Conservation (phyloP, 35 echinoderm and acorn worm genomes). For the Apostichopus californicus region DNA sequence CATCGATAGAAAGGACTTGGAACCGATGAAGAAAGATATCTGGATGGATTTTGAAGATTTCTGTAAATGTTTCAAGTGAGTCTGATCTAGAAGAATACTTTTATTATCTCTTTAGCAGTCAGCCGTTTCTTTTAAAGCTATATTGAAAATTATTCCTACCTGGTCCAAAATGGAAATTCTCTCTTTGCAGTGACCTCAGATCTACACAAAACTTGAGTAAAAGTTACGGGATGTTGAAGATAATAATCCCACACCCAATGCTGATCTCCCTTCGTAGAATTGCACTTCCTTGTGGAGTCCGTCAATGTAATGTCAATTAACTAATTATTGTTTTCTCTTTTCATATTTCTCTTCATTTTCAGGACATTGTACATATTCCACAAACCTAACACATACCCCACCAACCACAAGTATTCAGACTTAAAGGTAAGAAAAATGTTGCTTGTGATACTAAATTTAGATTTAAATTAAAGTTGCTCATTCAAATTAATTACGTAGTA, state of each 20-base stretch:
- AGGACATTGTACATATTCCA: constrained; percentile 98
- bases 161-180: no score
- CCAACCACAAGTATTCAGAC: constrained; percentile 88
- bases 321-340: background rate
- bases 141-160: no score
- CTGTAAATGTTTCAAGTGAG: constrained; percentile 98
- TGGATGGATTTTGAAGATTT: constrained; percentile 99
- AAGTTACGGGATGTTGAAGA: no score
- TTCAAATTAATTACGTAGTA: no score
- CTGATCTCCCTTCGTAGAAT: no score
- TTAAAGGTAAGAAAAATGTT: constrained; percentile 68
- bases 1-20: constrained; percentile 29
- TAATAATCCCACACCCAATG: no score
- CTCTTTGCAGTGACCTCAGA: no score
- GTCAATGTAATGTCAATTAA: no score
- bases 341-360: constrained; percentile 29
- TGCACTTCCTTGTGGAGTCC: no score
- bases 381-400: constrained; percentile 87
- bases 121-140: background rate
- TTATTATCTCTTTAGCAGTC: background rate
- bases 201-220: no score
- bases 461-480: no score
- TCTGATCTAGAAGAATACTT: background rate
- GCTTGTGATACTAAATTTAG: no score
- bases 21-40: constrained; percentile 69